Evolutionary conservation across 1,140 invertebrate genomes (phyloP).

Genomic region (Propsilocerus akamusi): DNA sequence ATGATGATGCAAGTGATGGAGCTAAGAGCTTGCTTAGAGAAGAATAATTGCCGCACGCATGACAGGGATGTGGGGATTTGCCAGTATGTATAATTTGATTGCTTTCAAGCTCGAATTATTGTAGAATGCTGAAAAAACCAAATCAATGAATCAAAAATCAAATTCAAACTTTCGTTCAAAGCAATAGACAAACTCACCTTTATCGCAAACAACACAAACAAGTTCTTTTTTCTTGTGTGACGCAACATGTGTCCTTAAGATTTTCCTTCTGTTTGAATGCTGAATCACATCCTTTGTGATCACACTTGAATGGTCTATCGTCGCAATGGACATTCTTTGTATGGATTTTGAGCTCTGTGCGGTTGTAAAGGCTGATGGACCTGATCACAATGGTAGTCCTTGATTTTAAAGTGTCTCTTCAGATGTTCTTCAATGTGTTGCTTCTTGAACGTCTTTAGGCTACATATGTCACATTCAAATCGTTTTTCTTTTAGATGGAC

Average conservation of each 20-base stretch:
- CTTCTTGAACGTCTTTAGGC: not conserved
- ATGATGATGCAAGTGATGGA: not conserved
- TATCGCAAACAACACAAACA: not conserved
- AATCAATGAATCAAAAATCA: too few relatives aligned
- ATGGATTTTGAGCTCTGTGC: not conserved
- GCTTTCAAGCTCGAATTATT: not conserved
- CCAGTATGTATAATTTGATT: not conserved
- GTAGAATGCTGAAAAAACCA: not conserved
- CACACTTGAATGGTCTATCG: not conserved
- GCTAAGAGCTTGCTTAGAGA: conserved; percentile 2
- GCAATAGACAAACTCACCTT: not conserved
- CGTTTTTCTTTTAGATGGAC: conserved; percentile 2
- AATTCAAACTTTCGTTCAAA: too few relatives aligned
- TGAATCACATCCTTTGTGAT: not conserved
- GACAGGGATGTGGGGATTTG: not conserved
- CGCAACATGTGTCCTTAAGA: not conserved
- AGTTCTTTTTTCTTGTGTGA: not conserved
- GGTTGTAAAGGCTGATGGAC: not conserved
- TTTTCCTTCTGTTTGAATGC: not conserved
- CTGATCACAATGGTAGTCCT: not conserved
- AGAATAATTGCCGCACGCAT: not conserved
- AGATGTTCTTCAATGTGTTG: not conserved
- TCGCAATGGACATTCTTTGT: not conserved
- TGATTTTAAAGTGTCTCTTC: not conserved
- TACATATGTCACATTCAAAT: not conserved